Evolutionary conservation across 2,888 invertebrate genomes (phyloP).

Genomic region (Pharmacophagus antenor): DNA sequence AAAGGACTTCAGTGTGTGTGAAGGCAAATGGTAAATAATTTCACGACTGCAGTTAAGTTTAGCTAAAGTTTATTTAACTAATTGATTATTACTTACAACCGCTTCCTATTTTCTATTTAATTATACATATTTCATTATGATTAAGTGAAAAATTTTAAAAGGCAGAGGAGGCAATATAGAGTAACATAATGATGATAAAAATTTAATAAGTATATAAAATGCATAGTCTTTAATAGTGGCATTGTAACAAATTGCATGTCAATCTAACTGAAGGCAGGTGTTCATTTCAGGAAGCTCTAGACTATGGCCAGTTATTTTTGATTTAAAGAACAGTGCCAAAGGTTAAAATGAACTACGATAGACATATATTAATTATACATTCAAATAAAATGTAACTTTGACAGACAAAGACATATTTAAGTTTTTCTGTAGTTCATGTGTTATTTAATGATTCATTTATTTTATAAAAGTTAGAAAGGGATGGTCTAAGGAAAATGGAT

Average conservation of each 20-base stretch:
- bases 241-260: background rate
- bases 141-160: too few species aligned
- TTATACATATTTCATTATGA: too few species aligned
- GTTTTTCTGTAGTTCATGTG: background rate
- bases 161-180: too few species aligned
- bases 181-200: background rate
- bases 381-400: constrained; percentile 17
- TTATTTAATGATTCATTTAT: too few species aligned
- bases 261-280: constrained; percentile 46
- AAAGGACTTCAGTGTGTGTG: too few species aligned
- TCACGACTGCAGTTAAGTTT: too few species aligned
- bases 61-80: too few species aligned
- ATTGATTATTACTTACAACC: too few species aligned
- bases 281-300: constrained; percentile 67
- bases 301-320: constrained; percentile 61
- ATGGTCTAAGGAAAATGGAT: too few species aligned
- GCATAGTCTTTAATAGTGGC: background rate
- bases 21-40: too few species aligned
- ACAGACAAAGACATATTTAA: background rate
- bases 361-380: constrained; percentile 17
- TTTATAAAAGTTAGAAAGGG: too few species aligned
- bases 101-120: too few species aligned
- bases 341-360: constrained; percentile 52
- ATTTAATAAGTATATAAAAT: background rate
- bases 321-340: constrained; percentile 64